A percentile compares a stretch with the other conserved stretches of the same genome.
Evolutionary conservation across 2,113 vertebrate species (phyloP).

Genomic region (Sinocyclocheilus maitianheensis): DNA sequence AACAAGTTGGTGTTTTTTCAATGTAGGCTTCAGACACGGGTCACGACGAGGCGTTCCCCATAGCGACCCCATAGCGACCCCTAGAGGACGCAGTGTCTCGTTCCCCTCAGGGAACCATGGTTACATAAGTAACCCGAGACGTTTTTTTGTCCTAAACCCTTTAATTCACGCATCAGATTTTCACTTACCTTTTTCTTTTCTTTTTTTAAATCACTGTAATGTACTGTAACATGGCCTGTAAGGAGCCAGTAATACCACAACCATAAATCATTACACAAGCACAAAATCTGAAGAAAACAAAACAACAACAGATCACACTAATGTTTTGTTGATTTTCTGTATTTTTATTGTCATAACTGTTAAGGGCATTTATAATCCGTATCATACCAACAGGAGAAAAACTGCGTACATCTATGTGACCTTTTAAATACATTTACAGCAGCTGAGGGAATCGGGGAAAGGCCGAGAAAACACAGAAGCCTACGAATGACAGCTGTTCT

Average conservation of each 20-base stretch:
- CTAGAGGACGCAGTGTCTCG: too few species aligned
- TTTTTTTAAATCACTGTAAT: neutral
- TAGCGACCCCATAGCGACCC: too few species aligned
- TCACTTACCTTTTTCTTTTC: neutral
- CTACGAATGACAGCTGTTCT: constrained; percentile 88
- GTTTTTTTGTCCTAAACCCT: too few species aligned
- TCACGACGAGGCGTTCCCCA: too few species aligned
- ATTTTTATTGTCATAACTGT: constrained; percentile 76
- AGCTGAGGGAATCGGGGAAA: constrained; percentile 68
- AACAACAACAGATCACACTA: neutral
- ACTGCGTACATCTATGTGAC: constrained; percentile 93
- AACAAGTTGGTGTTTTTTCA: too few species aligned
- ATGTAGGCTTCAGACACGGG: too few species aligned
- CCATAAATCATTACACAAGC: neutral
- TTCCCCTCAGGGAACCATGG: too few species aligned
- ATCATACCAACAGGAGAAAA: constrained; percentile 92
- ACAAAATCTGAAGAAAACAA: neutral
- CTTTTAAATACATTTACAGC: constrained; percentile 96
- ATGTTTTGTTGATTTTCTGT: constrained; percentile 55
- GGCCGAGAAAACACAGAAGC: constrained; percentile 79
- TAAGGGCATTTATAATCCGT: constrained; percentile 72
- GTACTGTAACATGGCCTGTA: neutral
- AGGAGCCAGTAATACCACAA: neutral
- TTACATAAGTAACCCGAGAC: too few species aligned
- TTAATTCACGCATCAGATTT: neutral